These are phyloP conservation scores for Centropus bengalensis DNA, from an alignment of 2,113 vertebrate species.

Conservation along the genomic window DNA sequence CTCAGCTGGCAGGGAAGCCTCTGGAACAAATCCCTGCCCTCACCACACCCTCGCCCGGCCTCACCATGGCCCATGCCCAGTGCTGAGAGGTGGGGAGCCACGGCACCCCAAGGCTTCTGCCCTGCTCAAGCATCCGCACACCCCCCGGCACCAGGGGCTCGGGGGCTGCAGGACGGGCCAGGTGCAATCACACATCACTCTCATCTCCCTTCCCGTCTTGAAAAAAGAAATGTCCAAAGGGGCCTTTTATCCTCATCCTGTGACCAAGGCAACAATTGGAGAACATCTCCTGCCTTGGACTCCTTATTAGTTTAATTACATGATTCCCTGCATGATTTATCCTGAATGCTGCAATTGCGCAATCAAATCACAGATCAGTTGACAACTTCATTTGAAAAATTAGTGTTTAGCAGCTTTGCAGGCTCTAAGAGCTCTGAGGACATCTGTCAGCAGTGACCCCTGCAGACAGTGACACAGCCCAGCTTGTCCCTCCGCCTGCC, in stretches of 20 bases:
- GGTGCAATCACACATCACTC: background rate
- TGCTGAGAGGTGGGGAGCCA: background rate
- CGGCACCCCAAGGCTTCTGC: background rate
- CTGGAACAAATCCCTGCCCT: background rate
- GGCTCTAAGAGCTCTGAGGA: conserved; percentile 4
- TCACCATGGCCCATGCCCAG: background rate
- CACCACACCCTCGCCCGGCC: background rate
- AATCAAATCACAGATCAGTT: conserved; percentile 65
- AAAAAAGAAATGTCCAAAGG: background rate
- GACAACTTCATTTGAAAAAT: conserved; percentile 73
- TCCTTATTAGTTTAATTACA: conserved; percentile 71
- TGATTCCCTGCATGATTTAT: conserved; percentile 68
- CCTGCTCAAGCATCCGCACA: background rate
- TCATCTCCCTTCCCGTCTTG: background rate
- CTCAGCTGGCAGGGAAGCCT: background rate
- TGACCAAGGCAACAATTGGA: conserved; percentile 24
- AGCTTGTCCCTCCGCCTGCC: background rate
- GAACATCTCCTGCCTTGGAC: conserved; percentile 28
- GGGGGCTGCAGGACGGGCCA: background rate
- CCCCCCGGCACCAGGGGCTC: background rate
- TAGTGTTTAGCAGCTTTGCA: conserved; percentile 21
- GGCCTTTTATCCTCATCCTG: background rate
- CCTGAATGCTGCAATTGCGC: conserved; percentile 27
- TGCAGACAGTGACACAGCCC: conserved; percentile 15
- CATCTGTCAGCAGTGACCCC: conserved; percentile 53